Percentiles rank a stretch among this genome's conserved stretches.
Evolutionary conservation across 2,113 vertebrate genomes (phyloP).

Genomic region (Athene cunicularia): DNA sequence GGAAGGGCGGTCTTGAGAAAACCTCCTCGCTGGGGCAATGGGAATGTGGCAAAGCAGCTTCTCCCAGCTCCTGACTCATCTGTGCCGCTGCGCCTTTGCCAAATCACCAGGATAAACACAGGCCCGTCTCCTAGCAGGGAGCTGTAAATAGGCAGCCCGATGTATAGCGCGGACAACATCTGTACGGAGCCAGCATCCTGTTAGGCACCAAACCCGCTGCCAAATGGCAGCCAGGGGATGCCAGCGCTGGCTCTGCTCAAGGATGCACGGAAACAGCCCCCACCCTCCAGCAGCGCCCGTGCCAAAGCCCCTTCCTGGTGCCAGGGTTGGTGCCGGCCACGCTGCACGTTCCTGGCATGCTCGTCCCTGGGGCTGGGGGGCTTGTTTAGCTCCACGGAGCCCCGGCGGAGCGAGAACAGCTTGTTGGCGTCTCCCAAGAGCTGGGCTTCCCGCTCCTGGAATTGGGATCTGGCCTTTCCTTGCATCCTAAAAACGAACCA

Average conservation of each 20-base stretch:
- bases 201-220: neutral
- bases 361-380: neutral
- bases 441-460: neutral
- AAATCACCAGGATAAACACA: conserved; percentile 53
- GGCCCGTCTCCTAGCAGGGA: neutral
- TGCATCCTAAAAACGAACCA: neutral
- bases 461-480: neutral
- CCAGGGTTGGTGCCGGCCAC: neutral
- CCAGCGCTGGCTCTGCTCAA: rapidly evolving
- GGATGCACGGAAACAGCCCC: neutral
- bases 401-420: neutral
- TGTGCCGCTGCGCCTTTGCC: neutral
- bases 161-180: neutral
- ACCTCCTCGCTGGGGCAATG: neutral
- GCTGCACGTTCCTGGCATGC: neutral
- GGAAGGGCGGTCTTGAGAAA: neutral
- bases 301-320: neutral
- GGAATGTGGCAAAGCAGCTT: conserved; percentile 37
- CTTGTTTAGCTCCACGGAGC: rapidly evolving
- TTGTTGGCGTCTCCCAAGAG: neutral
- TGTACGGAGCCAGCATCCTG: neutral
- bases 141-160: neutral
- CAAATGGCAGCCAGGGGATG: neutral
- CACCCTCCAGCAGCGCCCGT: rapidly evolving
- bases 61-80: conserved; percentile 62